Base-by-base conservation (phyloP, 2,797 vertebrate genomes). In the Nothura maculosa region DNA sequence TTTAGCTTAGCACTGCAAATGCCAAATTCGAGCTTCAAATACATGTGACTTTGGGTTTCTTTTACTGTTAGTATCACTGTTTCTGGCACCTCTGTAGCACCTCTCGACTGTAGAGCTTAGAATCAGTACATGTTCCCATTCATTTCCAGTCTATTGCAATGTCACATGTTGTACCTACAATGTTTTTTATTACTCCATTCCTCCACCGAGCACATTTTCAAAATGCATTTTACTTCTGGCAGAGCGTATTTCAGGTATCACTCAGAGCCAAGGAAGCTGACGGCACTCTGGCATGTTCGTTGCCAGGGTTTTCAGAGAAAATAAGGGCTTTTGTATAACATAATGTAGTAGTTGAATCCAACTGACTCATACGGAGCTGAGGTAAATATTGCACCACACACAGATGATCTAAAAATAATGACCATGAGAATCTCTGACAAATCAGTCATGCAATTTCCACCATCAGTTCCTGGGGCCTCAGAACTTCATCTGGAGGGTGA, bases 281-380 rank as follows among this genome's bases (percentile, higher is more conserved):
- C 61, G 66, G 76, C 0, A 1, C 73, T 87, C 77, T 40, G 45
- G 20, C 75, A 16, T 0, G 0, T 18, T 50, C 78, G 7, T 19
- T 75, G 93, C 95, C 95, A 94, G 87, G 64, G 64, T 75, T 92
- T 67, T 18, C 73, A 81, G 82, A 85, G 80, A 87, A 91, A 94
- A 93, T 10, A 57, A 81, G n/a, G 70, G 68, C 47, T 82, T 91
- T 87, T 67, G 61, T 85, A 27, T 61, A 75, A 67, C 68, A 79
- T 32, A 81, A 87, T 7, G 36, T 72, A 90, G 60, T 4, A 36
- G 68, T 43, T 5, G 2, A 10, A 80, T 91, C 87, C 91, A 16
- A 80, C 48, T 93, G 91, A 89, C 91, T 92, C 94, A 92, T 54
- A 36, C 22, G 28, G 47, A 32, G 27, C 85, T 27, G 91, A 93